Evolutionary conservation across 2,888 invertebrate species (phyloP).

Genomic region (Ommatoiulus sabulosus): DNA sequence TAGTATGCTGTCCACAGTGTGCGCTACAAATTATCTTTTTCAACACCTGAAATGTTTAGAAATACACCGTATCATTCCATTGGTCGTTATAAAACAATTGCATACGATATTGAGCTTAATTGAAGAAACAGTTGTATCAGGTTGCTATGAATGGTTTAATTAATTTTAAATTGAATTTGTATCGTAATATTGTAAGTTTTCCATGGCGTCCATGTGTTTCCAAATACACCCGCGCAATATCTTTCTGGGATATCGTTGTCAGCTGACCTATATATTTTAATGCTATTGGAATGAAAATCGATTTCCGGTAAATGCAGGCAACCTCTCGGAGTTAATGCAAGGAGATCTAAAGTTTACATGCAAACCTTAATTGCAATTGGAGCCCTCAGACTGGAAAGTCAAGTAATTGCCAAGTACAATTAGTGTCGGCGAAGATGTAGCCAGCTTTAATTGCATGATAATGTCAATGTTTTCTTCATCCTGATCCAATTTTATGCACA

Average conservation of each 20-base stretch:
- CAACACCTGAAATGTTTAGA: no score
- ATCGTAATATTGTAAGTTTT: no score
- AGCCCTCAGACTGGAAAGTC: constrained; percentile 51
- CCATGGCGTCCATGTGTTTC: background rate
- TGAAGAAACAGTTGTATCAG: no score
- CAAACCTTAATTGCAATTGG: constrained; percentile 52
- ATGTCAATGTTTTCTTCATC: constrained; percentile 58
- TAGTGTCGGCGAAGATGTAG: constrained; percentile 58
- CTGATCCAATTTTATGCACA: constrained; percentile 59
- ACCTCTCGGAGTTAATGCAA: constrained; percentile 29
- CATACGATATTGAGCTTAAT: no score
- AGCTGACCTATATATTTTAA: constrained; percentile 31
- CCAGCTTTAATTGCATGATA: constrained; percentile 60
- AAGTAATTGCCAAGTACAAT: constrained; percentile 59
- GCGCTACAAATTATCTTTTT: no score
- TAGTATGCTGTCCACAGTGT: no score
- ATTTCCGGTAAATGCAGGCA: constrained; percentile 47
- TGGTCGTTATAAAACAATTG: no score
- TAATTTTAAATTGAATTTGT: no score
- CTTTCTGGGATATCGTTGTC: background rate
- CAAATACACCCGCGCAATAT: background rate
- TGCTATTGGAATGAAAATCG: constrained; percentile 44
- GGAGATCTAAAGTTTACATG: constrained; percentile 39
- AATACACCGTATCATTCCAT: no score
- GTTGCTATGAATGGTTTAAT: no score